Evolutionary conservation across 2,113 vertebrate genomes (phyloP).

Genomic region (Geococcyx californianus): DNA sequence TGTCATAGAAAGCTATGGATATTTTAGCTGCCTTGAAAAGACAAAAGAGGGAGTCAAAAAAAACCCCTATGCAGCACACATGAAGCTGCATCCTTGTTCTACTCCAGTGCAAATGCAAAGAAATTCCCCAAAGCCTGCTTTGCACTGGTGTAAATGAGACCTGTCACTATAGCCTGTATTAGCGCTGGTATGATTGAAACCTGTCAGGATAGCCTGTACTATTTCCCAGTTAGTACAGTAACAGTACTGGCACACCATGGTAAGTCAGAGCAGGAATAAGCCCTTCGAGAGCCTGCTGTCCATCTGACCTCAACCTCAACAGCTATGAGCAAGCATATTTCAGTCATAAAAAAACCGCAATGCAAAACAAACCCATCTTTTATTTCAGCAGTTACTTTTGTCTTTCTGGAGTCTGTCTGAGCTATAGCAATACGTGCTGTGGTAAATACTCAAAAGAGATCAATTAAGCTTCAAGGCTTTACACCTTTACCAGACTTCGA

Average conservation of each 20-base stretch:
- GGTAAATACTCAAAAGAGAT: slow-evolving; percentile 14
- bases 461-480: background rate
- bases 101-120: background rate
- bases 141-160: background rate
- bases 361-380: background rate
- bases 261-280: background rate
- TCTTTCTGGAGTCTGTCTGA: background rate
- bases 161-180: accelerated
- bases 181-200: background rate
- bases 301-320: background rate
- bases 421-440: background rate
- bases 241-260: background rate
- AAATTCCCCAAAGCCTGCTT: background rate
- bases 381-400: background rate
- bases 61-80: background rate
- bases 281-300: background rate
- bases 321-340: background rate
- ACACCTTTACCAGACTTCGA: background rate
- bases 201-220: accelerated
- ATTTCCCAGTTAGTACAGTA: background rate
- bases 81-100: background rate
- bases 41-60: background rate
- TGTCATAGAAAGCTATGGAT: background rate
- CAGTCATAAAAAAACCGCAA: background rate
- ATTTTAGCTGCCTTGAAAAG: background rate